A percentile compares a stretch with the other conserved stretches of the same genome.
Conservation (phyloP, 1,140 invertebrate species). For the Cydia fagiglandana region DNA sequence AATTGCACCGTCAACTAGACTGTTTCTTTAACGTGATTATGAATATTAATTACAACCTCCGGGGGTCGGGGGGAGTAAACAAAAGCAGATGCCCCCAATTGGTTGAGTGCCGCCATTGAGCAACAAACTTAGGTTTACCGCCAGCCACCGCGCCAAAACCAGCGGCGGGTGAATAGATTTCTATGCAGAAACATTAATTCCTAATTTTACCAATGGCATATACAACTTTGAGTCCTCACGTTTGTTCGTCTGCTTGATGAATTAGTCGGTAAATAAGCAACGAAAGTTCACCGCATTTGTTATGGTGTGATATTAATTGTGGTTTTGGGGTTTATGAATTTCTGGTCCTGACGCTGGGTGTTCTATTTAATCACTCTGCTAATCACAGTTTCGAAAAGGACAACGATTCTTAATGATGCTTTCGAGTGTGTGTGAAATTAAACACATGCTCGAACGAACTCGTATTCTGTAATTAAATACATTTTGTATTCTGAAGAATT, state of each 20-base stretch:
- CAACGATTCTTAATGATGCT: not conserved
- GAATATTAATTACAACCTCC: constrained; percentile 28
- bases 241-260: constrained; percentile 18
- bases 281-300: constrained; percentile 24
- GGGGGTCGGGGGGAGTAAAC: not conserved
- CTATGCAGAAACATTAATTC: not conserved
- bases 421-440: not conserved
- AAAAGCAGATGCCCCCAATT: constrained; percentile 30
- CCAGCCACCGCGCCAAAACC: constrained; percentile 10
- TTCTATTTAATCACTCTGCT: constrained; percentile 2
- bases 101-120: constrained; percentile 23
- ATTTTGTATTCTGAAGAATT: not conserved
- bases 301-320: constrained; percentile 25
- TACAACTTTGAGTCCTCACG: constrained; percentile 7
- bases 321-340: not conserved
- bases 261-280: constrained; percentile 21
- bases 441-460: not conserved
- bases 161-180: not conserved
- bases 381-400: not conserved
- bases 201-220: not conserved
- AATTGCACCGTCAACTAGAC: constrained; percentile 26
- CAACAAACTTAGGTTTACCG: constrained; percentile 12
- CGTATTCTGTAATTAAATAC: not conserved
- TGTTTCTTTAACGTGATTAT: constrained; percentile 31
- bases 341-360: constrained; percentile 7